These are phyloP conservation scores for Drosophila rubida DNA, from an alignment of 2,888 invertebrate genomes.

Conservation along the genomic window DNA sequence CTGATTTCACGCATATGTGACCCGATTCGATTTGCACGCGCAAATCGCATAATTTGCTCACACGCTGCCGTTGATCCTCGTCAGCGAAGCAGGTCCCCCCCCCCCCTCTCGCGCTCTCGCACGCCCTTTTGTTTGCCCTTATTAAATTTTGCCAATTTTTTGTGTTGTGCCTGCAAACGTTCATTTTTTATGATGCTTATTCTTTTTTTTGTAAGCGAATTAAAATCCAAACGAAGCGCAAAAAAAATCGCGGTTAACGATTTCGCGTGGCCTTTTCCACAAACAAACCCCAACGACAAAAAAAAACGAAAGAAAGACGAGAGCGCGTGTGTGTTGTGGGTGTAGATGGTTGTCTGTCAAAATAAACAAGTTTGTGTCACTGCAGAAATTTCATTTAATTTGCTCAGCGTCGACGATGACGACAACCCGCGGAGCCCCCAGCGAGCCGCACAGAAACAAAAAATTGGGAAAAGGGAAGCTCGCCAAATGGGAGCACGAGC, in stretches of 20 bases:
- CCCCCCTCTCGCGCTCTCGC: background rate
- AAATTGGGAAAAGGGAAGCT: background rate
- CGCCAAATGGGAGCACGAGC: constrained; percentile 4
- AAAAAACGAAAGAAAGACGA: constrained; percentile 21
- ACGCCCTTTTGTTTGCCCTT: constrained; percentile 67
- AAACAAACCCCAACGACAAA: constrained; percentile 8
- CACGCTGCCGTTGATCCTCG: constrained; percentile 42
- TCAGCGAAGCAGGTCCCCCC: constrained; percentile 38
- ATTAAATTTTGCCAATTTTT: constrained; percentile 77
- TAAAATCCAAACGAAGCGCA: constrained; percentile 59
- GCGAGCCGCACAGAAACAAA: background rate
- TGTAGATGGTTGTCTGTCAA: constrained; percentile 73
- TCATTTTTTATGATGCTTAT: constrained; percentile 30
- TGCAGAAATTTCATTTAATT: constrained; percentile 84
- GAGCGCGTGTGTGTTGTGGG: constrained; percentile 14
- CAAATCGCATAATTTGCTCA: constrained; percentile 55
- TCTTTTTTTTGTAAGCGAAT: constrained; percentile 62
- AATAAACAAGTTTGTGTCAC: constrained; percentile 84
- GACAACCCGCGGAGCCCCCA: constrained; percentile 27
- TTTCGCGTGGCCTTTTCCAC: constrained; percentile 59
- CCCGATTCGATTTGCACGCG: constrained; percentile 74
- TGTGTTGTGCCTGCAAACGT: constrained; percentile 20
- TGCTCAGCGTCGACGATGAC: constrained; percentile 66
- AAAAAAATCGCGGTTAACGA: constrained; percentile 72
- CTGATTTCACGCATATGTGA: constrained; percentile 80